A percentile compares a stretch with the other conserved stretches of the same genome.
phyloP scores from a whole-genome alignment of 2,888 invertebrate species.

The Orchesellides sinensis region DNA sequence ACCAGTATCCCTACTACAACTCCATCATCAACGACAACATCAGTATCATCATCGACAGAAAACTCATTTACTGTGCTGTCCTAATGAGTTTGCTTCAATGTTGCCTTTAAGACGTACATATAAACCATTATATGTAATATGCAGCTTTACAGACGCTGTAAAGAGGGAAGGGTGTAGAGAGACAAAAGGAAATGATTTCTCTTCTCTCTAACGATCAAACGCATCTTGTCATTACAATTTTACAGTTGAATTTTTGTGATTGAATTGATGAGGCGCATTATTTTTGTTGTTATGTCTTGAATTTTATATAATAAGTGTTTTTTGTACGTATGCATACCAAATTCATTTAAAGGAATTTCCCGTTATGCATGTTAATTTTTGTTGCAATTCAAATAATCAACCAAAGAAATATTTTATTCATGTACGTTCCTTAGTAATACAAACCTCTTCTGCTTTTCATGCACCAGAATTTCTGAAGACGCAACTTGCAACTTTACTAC shows the following conservation, averaged over 20 bases:
- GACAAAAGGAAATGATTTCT: neutral
- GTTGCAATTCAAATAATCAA: too few relatives aligned
- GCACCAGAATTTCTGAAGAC: too few relatives aligned
- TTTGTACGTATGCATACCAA: too few relatives aligned
- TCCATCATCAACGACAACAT: conserved; percentile 52
- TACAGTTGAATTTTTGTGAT: neutral
- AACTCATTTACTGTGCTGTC: conserved; percentile 45
- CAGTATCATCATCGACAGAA: conserved; percentile 33
- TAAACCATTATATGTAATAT: too few relatives aligned
- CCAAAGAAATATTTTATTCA: too few relatives aligned
- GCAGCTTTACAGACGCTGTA: neutral
- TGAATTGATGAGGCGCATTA: conserved; percentile 10
- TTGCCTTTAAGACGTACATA: too few relatives aligned
- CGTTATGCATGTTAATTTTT: too few relatives aligned
- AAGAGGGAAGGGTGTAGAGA: neutral
- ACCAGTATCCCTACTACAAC: conserved; percentile 23
- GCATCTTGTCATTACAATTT: conserved; percentile 31
- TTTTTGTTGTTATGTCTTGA: conserved; percentile 11
- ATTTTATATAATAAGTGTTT: neutral
- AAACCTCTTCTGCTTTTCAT: too few relatives aligned
- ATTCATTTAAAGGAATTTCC: too few relatives aligned
- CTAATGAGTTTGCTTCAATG: conserved; percentile 27
- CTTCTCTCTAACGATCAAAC: conserved; percentile 1
- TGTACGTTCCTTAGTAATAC: too few relatives aligned
- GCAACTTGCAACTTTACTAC: too few relatives aligned